Base-by-base conservation (phyloP, 2,888 invertebrate species). In the Sipha maydis region DNA sequence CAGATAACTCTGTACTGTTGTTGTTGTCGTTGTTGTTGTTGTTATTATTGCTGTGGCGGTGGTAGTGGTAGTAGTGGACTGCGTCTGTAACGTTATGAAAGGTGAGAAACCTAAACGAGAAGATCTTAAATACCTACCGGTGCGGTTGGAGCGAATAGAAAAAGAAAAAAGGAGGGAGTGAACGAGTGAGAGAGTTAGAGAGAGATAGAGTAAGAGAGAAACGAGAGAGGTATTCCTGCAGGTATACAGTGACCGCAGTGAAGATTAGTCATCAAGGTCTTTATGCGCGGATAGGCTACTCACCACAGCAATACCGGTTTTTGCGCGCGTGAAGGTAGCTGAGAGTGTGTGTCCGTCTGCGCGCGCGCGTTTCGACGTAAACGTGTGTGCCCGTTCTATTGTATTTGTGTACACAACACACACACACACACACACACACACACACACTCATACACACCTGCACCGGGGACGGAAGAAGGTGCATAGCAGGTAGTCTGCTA, bases 181-280 rank as follows among this genome's bases (percentile, higher is more conserved):
- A 4, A 38, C 21, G 25, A 38, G 54, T 19, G 76, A 67, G 61
- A 3, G 80, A 56, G n/a, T n/a, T n/a, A n/a, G n/a, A n/a, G n/a
- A n/a, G n/a, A n/a, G n/a, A n/a, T n/a, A n/a, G n/a, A n/a, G n/a
- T n/a, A n/a, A n/a, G 56, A 17, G 34, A 75, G 48, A 56, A 34
- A 48, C 14, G 77, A 54, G 69, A 78, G 84, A 67, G 21, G 31
- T 61, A 21, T 69, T 69, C 48, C 71, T 77, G 76, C 61, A 61
- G 41, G 34, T 69, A 38, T 73, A 67, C 78, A 78, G 85, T 80
- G 86, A 86, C 86, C 86, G 80, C 41, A 41, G 31, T 28, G 34
- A 34, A 86, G 86, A 86, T 86, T 86, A 86, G 86, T 86, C 86
- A 86, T 86, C 86, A 80, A 79, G 86, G 86, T 86, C 73, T 80